Conservation (phyloP, 1,140 invertebrate genomes). For the Drosophila repleta region DNA sequence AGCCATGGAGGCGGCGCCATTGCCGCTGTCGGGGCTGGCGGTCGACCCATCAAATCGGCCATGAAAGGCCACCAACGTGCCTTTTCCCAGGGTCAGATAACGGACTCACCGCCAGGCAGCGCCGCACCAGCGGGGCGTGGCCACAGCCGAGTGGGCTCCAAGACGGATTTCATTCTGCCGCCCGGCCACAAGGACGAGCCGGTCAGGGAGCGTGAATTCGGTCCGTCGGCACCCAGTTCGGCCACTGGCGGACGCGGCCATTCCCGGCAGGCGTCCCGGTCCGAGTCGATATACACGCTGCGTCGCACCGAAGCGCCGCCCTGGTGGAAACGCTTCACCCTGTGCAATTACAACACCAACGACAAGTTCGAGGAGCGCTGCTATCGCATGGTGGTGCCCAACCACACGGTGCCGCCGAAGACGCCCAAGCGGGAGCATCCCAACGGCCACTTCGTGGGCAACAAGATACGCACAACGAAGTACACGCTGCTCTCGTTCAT, state of each 20-base stretch:
- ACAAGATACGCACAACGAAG: constrained; percentile 97
- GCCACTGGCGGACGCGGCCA: constrained; percentile 85
- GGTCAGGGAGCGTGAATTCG: constrained; percentile 83
- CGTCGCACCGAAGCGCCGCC: constrained; percentile 88
- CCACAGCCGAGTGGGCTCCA: constrained; percentile 92
- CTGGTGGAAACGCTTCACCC: constrained; percentile 88
- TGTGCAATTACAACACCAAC: constrained; percentile 84
- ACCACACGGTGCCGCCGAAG: constrained; percentile 91
- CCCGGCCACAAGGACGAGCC: constrained; percentile 88
- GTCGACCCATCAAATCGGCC: constrained; percentile 88
- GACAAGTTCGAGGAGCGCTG: constrained; percentile 88
- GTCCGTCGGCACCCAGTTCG: constrained; percentile 84
- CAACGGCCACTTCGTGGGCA: constrained; percentile 91
- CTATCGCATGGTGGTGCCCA: constrained; percentile 90
- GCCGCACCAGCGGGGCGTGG: constrained; percentile 84
- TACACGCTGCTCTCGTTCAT: constrained; percentile 97
- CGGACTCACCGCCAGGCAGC: constrained; percentile 84
- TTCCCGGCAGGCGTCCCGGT: constrained; percentile 88
- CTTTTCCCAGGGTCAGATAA: constrained; percentile 93
- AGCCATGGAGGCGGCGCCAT: constrained; percentile 89
- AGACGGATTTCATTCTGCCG: constrained; percentile 94
- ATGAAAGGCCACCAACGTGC: constrained; percentile 91
- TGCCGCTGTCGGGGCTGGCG: constrained; percentile 83
- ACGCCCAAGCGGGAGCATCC: constrained; percentile 92
- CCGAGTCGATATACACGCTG: constrained; percentile 95